phyloP scores from a whole-genome alignment of 2,797 vertebrate genomes.

The Anguilla anguilla region DNA sequence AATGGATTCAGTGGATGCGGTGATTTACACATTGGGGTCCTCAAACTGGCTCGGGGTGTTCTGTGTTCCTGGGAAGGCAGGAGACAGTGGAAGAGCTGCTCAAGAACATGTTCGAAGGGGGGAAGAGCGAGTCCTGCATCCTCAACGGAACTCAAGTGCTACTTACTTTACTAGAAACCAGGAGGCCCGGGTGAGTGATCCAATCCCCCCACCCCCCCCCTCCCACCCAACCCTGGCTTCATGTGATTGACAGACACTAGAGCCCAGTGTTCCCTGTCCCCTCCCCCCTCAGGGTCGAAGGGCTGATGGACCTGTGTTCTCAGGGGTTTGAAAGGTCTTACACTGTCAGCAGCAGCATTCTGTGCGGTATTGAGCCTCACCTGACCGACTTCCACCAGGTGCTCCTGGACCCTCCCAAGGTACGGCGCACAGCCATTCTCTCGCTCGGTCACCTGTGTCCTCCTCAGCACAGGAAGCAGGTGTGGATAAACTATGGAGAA shows the following conservation, averaged over 20 bases:
- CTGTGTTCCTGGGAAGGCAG: slow-evolving; percentile 71
- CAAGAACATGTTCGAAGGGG: slow-evolving; percentile 91
- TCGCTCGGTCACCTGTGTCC: background rate
- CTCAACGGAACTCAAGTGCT: slow-evolving; percentile 96
- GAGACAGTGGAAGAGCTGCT: slow-evolving; percentile 90
- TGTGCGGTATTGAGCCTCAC: slow-evolving; percentile 88
- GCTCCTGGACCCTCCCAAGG: slow-evolving; percentile 92
- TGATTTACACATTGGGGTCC: background rate
- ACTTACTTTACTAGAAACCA: slow-evolving; percentile 89
- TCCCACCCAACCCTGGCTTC: background rate
- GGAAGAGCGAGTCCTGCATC: slow-evolving; percentile 85
- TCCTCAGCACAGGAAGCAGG: background rate
- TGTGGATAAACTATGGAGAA: no score
- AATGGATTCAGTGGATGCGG: background rate
- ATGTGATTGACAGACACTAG: background rate
- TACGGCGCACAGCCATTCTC: slow-evolving; percentile 50
- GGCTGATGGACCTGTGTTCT: slow-evolving; percentile 93
- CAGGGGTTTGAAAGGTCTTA: slow-evolving; percentile 92
- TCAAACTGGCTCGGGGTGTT: background rate
- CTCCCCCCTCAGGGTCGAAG: slow-evolving; percentile 80
- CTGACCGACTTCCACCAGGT: slow-evolving; percentile 96
- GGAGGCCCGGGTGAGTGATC: slow-evolving; percentile 81
- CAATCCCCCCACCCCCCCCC: background rate
- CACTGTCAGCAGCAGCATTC: slow-evolving; percentile 88
- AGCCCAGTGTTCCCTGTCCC: background rate